Conservation (phyloP, 92 coral and sea anemone genomes). For the Galaxea fascicularis region DNA sequence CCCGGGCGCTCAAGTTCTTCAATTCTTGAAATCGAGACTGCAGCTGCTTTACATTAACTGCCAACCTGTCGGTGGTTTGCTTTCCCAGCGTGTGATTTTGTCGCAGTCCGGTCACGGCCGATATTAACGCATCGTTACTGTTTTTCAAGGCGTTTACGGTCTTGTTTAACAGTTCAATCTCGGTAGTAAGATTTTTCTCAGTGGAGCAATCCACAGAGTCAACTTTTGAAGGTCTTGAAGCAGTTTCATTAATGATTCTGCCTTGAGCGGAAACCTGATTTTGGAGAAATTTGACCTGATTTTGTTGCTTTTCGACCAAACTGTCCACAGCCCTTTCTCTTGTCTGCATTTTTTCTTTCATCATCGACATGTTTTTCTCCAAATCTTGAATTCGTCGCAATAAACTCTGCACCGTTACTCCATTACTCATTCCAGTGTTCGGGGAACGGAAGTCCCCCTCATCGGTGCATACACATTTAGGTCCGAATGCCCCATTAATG, state of each 20-base stretch:
- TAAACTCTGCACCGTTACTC: conserved; percentile 12
- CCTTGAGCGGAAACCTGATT: conserved; percentile 3
- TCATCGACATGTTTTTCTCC: neutral
- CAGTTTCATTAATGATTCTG: conserved; percentile 17
- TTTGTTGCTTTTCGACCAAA: neutral
- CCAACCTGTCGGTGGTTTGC: neutral
- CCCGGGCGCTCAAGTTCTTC: conserved; percentile 8
- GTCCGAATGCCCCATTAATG: neutral
- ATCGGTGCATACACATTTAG: neutral
- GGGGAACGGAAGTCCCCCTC: neutral
- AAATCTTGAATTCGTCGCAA: conserved; percentile 6
- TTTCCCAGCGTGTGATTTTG: neutral
- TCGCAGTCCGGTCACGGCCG: conserved; percentile 12
- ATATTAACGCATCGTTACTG: neutral
- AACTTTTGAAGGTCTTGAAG: neutral
- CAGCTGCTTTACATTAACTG: conserved; percentile 1
- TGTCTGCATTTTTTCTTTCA: conserved; percentile 2
- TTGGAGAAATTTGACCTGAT: conserved; percentile 16
- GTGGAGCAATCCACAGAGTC: conserved; percentile 2
- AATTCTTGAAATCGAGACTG: conserved; percentile 8
- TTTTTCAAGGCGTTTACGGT: conserved; percentile 17
- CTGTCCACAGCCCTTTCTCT: neutral
- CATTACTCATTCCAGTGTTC: neutral
- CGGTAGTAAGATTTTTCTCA: conserved; percentile 1
- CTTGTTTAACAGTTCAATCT: conserved; percentile 10